Evolutionary conservation across 2,113 vertebrate species (phyloP).

Genomic region (Grus americana): DNA sequence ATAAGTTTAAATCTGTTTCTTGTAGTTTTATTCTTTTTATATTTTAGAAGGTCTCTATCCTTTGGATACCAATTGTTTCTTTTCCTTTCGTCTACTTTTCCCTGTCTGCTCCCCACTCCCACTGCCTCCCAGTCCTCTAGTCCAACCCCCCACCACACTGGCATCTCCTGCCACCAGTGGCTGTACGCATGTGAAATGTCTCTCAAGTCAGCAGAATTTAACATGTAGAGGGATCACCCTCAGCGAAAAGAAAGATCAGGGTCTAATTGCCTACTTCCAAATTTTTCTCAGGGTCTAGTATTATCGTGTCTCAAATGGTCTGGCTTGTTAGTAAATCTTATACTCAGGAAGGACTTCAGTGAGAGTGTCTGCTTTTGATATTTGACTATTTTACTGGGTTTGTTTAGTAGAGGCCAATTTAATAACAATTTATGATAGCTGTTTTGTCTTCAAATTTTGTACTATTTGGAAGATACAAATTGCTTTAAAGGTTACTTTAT

Average conservation of each 20-base stretch:
- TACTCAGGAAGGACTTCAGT: background rate
- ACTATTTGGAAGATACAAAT: background rate
- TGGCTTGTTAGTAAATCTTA: background rate
- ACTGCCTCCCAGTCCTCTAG: background rate
- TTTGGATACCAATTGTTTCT: background rate
- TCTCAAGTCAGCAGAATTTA: background rate
- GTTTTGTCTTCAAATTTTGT: background rate
- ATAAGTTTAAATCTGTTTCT: background rate
- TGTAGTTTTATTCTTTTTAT: background rate
- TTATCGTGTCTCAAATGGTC: background rate
- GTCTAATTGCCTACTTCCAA: background rate
- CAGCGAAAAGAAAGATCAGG: background rate
- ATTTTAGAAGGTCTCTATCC: background rate
- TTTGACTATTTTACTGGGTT: background rate
- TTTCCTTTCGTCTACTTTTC: background rate
- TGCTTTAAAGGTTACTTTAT: background rate
- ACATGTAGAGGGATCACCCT: background rate
- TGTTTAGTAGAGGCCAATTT: background rate
- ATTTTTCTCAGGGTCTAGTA: background rate
- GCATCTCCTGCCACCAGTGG: background rate
- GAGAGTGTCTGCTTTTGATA: background rate
- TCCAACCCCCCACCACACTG: accelerated
- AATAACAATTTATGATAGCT: conserved; percentile 9
- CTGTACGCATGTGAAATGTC: background rate
- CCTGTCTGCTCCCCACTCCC: background rate